Conservation (phyloP, 2,797 vertebrate species). For the Pempheris klunzingeri region DNA sequence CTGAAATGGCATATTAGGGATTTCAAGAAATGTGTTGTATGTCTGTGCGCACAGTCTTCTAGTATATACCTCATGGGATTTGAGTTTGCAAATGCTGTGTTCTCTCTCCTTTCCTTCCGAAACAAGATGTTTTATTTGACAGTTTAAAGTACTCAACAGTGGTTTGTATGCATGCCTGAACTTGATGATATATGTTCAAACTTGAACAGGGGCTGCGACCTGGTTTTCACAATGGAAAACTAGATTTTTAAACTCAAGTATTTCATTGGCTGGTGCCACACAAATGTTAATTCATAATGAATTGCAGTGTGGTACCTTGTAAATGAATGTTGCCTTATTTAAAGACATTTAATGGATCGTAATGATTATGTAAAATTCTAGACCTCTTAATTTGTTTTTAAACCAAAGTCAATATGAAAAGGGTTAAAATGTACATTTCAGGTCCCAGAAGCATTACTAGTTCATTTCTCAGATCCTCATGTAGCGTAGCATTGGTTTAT, state of each 20-base stretch:
- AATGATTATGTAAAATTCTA: slow-evolving; percentile 57
- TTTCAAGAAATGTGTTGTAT: slow-evolving; percentile 63
- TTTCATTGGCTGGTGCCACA: slow-evolving; percentile 65
- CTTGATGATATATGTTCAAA: slow-evolving; percentile 60
- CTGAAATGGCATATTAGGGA: slow-evolving; percentile 57
- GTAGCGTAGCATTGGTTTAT: not conserved
- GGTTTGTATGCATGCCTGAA: slow-evolving; percentile 72
- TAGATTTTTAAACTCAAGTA: slow-evolving; percentile 62
- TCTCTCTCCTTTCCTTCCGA: slow-evolving; percentile 45
- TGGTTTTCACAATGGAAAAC: slow-evolving; percentile 74
- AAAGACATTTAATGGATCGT: slow-evolving; percentile 69
- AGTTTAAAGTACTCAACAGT: slow-evolving; percentile 58
- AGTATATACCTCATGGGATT: slow-evolving; percentile 84
- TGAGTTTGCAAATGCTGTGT: slow-evolving; percentile 79
- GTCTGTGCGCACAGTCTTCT: slow-evolving; percentile 77
- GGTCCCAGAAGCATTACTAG: slow-evolving; percentile 36
- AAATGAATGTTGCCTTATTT: slow-evolving; percentile 80
- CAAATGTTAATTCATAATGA: slow-evolving; percentile 79
- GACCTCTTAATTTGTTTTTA: slow-evolving; percentile 61
- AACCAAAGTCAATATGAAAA: slow-evolving; percentile 70
- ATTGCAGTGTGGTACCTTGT: slow-evolving; percentile 73
- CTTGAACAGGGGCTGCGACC: slow-evolving; percentile 65
- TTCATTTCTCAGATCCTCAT: slow-evolving; percentile 33
- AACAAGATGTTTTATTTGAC: slow-evolving; percentile 68
- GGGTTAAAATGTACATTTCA: slow-evolving; percentile 47